phyloP scores from a whole-genome alignment of 2,797 vertebrate genomes.

The Paratrypauchen microcephalus region DNA sequence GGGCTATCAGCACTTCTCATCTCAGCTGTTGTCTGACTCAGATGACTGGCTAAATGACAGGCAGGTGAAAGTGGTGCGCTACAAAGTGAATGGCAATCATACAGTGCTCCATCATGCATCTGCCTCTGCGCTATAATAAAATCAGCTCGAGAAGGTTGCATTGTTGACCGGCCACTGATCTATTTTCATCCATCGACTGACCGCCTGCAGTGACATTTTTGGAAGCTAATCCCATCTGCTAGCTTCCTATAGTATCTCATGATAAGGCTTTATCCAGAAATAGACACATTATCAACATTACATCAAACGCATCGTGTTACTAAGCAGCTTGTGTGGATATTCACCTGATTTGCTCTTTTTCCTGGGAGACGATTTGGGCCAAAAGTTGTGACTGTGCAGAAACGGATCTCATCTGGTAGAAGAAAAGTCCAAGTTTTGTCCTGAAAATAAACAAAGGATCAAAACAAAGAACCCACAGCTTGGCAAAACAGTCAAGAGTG shows the following conservation, averaged over 20 bases:
- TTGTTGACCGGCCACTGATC: conserved; percentile 68
- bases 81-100: conserved; percentile 24
- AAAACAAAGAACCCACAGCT: conserved; percentile 47
- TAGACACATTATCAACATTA: conserved; percentile 47
- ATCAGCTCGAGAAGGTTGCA: conserved; percentile 66
- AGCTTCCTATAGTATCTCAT: conserved; percentile 40
- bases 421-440: conserved; percentile 50
- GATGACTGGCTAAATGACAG: conserved; percentile 40
- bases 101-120: conserved; percentile 17
- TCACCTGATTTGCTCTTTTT: conserved; percentile 45
- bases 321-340: conserved; percentile 40
- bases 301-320: conserved; percentile 43
- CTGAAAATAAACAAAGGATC: conserved; percentile 44
- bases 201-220: conserved; percentile 42
- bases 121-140: conserved; percentile 35
- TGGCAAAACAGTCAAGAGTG: background rate
- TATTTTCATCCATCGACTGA: conserved; percentile 49
- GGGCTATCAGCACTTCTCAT: conserved; percentile 2
- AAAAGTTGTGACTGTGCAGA: conserved; percentile 50
- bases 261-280: conserved; percentile 39
- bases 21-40: conserved; percentile 4
- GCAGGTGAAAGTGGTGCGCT: background rate
- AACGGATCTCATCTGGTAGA: conserved; percentile 37
- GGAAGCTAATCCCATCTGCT: conserved; percentile 40
- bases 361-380: conserved; percentile 20